Evolutionary conservation across 2,888 invertebrate species (phyloP), one percentile per base, ranked within the genome.

Genomic region (Philereme transversata): DNA sequence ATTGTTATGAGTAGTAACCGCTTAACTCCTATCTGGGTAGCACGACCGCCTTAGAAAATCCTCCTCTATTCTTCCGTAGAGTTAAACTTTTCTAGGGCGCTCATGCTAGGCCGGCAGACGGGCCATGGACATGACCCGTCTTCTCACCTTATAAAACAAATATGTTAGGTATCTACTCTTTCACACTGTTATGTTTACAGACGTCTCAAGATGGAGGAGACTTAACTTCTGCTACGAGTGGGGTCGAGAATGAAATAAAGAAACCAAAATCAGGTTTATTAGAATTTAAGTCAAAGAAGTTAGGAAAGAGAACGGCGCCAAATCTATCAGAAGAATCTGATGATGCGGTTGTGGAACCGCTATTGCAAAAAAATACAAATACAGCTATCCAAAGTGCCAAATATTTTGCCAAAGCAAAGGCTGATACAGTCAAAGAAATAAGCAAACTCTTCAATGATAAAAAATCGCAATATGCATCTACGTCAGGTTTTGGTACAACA

Each of bases 131-230:
- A 22, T 22, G 22, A 3, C 1, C 22, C 22, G 22, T 3, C 22
- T 2, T 22, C 22, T 22, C 22, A 3, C 22, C 22, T 22, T 22
- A 22, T 22, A 22, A 22, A 22, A 22, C 22, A 22, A 22, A 22
- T 22, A 22, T 22, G 22, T 22, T 22, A 22, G 22, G 22, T 22
- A 22, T 3, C 22, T 22, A 22, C 22, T 3, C 22, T 22, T 22
- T 22, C n/a, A 22, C 22, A 22, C 22, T 3, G 22, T 22, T 22
- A 22, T 22, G 58, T 22, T 87, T 85, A 44, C 84, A 93, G 93
- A 81, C 87, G 51, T 92, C 91, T 64, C 86, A 89, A 75, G 90
- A 91, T 60, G 87, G 84, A 44, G 86, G 85, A 56, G 92, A 92
- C 64, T 74, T 82, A 56, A 82, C 84, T 61, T 89, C 89, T 58